Evolutionary conservation across 2,113 vertebrate species (phyloP).

Genomic region (Catagonus wagneri): DNA sequence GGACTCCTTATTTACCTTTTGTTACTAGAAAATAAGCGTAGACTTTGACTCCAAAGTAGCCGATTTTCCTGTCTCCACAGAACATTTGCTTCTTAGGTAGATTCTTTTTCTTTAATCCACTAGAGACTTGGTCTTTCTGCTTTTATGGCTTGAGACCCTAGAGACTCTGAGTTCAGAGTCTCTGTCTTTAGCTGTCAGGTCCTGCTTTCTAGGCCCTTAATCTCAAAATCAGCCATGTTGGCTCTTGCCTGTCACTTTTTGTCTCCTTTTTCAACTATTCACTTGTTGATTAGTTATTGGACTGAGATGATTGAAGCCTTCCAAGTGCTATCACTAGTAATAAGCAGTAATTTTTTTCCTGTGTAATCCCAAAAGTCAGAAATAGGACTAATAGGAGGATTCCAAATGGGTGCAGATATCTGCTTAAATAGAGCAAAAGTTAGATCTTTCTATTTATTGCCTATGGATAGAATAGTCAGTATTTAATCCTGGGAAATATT

Average conservation of each 20-base stretch:
- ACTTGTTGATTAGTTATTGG: background rate
- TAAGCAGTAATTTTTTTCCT: background rate
- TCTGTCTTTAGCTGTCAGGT: background rate
- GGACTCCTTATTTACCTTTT: background rate
- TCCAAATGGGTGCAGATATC: background rate
- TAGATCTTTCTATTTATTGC: slow-evolving; percentile 9
- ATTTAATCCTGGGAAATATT: slow-evolving; percentile 13
- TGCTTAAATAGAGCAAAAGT: background rate
- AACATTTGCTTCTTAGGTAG: background rate
- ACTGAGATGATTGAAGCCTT: background rate
- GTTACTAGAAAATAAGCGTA: background rate
- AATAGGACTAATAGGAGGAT: background rate
- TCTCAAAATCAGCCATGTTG: background rate
- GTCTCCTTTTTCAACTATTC: background rate
- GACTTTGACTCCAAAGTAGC: background rate
- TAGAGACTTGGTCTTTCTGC: background rate
- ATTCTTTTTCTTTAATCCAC: background rate
- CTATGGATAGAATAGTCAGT: background rate
- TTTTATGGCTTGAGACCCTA: background rate
- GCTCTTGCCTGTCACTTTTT: background rate
- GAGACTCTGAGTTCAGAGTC: background rate
- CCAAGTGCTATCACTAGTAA: background rate
- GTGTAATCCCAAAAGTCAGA: background rate
- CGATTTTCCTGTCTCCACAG: background rate
- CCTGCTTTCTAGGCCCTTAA: background rate